phyloP scores from a whole-genome alignment of 2,113 vertebrate genomes.

The Dolichallabes microphthalmus region DNA sequence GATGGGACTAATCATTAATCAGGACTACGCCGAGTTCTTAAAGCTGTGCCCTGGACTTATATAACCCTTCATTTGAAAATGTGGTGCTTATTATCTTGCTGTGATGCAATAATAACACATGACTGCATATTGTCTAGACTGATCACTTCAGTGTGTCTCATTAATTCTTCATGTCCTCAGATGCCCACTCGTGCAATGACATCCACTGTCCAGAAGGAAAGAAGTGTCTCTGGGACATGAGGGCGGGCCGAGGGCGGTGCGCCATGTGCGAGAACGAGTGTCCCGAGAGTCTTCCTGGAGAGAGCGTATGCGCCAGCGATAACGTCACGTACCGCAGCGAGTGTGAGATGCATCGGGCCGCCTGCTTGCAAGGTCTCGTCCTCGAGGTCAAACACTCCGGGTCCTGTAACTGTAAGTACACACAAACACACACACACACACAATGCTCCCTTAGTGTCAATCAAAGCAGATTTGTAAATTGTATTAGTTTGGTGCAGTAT shows the following conservation, averaged over 20 bases:
- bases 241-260: constrained; percentile 80
- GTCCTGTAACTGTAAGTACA: constrained; percentile 89
- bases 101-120: constrained; percentile 43
- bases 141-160: constrained; percentile 23
- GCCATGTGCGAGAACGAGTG: constrained; percentile 78
- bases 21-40: not conserved
- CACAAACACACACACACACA: not conserved
- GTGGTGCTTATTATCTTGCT: constrained; percentile 48
- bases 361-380: constrained; percentile 80
- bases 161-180: constrained; percentile 64
- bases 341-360: constrained; percentile 83
- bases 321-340: constrained; percentile 85
- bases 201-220: constrained; percentile 82
- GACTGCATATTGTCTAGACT: constrained; percentile 30
- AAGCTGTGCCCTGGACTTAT: constrained; percentile 27
- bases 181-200: constrained; percentile 87
- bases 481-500: not conserved
- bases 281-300: constrained; percentile 79
- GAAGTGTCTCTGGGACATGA: constrained; percentile 85
- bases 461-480: not conserved
- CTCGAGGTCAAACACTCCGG: constrained; percentile 87
- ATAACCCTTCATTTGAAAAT: constrained; percentile 39
- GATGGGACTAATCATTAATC: constrained; percentile 3
- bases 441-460: not conserved
- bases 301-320: constrained; percentile 86